These are phyloP conservation scores for Platysteira castanea DNA, from an alignment of 2,113 vertebrate species.

Conservation along the genomic window DNA sequence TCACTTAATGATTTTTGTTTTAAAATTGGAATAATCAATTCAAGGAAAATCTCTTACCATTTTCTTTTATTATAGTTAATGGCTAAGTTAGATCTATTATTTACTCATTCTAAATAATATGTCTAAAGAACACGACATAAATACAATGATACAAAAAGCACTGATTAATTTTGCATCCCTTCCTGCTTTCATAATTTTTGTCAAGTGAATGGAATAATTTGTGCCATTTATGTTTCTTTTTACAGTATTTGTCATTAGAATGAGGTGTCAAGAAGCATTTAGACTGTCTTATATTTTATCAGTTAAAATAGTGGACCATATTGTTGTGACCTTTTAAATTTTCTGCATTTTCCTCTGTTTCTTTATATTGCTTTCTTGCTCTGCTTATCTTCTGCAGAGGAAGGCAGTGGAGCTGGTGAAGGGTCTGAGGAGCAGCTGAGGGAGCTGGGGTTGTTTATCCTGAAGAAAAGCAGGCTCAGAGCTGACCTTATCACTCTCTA, in stretches of 20 bases:
- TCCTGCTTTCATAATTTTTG: constrained; percentile 32
- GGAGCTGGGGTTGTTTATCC: not conserved
- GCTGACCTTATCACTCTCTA: not conserved
- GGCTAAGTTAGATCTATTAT: not conserved
- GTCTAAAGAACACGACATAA: not conserved
- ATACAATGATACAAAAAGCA: not conserved
- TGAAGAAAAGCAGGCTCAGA: not conserved
- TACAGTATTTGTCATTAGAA: constrained; percentile 42
- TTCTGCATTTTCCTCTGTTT: not conserved
- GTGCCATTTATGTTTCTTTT: constrained; percentile 16
- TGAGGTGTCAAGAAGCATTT: constrained; percentile 23
- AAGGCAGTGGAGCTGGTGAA: not conserved
- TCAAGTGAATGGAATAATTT: constrained; percentile 37
- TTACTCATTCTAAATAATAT: not conserved
- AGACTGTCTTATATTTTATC: not conserved
- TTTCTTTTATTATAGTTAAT: not conserved
- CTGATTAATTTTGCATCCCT: constrained; percentile 19
- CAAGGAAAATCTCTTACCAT: not conserved
- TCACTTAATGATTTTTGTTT: constrained; percentile 15
- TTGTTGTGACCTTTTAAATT: constrained; percentile 27
- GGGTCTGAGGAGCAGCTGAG: not conserved
- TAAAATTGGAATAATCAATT: constrained; percentile 11
- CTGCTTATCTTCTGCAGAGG: not conserved
- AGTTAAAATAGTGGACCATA: not conserved
- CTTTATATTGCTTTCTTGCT: not conserved